Base-by-base conservation (phyloP, 2,888 invertebrate genomes). In the Drosophila limbata region DNA sequence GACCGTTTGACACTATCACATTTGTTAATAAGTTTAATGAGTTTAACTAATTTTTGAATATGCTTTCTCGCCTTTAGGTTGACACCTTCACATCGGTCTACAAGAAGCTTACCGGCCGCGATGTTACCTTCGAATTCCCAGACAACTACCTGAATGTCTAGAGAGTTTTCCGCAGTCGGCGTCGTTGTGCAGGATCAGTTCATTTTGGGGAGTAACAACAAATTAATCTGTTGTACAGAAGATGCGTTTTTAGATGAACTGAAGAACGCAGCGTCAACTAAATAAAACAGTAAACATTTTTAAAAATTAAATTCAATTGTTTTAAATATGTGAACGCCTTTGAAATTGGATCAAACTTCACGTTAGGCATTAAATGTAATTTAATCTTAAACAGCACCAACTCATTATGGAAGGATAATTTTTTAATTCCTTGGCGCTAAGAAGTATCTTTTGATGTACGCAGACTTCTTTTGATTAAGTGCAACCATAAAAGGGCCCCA, bases 71-170 rank as follows among this genome's bases (percentile, higher is more conserved):
- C 3, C 95, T 94, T 47, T 94, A 98, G 98, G 96, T 98, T 90
- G 99, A 99, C 92, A 99, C 99, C 77, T 99, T 99, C 94, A 96
- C 97, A 90, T 96, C 98, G 77, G 98, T 99, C 81, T 99, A 99
- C 95, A 99, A 99, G 95, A 98, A 98, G 94, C 94, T 99, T 90
- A 99, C 99, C 89, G 99, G 99, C 88, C 97, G 99, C 93, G 98
- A 99, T 94, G 99, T 99, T 68, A 97, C 96, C 85, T 99, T 99
- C 93, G 99, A 99, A 94, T 99, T 99, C 94, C 99, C 99, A 77
- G 99, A 99, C 94, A 97, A 98, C 90, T 97, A 97, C 95, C 96
- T 97, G 96, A 97, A 93, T 82, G 88, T 87, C 80, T 91, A 91
- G 89, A 77, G 77, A 72, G 76, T 80, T 69, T 69, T 78, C 76